These are phyloP conservation scores for Fratercula arctica DNA, from an alignment of 2,797 vertebrate genomes.

Conservation along the genomic window DNA sequence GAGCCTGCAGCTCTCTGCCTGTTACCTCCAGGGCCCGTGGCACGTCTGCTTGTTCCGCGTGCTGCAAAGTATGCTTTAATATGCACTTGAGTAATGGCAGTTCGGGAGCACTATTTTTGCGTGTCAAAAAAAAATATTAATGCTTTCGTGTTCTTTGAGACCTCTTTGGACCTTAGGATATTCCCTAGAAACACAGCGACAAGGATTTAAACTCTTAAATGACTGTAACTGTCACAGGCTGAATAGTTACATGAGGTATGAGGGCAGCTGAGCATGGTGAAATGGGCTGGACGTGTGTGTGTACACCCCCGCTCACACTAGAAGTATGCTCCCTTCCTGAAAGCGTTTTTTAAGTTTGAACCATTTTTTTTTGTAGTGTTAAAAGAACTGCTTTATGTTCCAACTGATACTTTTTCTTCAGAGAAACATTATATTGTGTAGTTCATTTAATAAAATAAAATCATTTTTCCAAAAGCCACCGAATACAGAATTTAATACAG, in stretches of 20 bases:
- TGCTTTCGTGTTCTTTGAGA: neutral
- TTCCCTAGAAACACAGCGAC: neutral
- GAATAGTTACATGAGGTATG: neutral
- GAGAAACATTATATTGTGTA: slow-evolving; percentile 46
- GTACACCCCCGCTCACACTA: neutral
- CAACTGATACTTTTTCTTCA: slow-evolving; percentile 40
- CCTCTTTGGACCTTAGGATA: neutral
- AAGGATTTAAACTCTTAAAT: neutral
- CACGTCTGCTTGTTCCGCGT: neutral
- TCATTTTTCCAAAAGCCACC: slow-evolving; percentile 10
- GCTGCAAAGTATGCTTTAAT: neutral
- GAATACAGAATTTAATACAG: slow-evolving; percentile 38
- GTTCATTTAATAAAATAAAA: slow-evolving; percentile 70
- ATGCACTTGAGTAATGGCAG: neutral
- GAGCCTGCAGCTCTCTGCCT: neutral
- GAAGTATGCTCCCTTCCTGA: neutral
- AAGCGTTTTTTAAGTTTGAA: neutral
- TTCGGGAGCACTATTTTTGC: neutral
- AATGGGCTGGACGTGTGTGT: neutral
- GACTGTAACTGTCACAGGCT: neutral
- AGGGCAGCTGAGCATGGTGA: neutral
- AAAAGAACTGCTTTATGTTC: slow-evolving; percentile 27
- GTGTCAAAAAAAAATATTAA: neutral
- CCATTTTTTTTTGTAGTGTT: neutral
- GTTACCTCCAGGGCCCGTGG: neutral